Percentiles rank a stretch among this genome's conserved stretches.
These are phyloP conservation scores for Conus betulinus DNA, from an alignment of 1,140 invertebrate species.

Conservation along the genomic window DNA sequence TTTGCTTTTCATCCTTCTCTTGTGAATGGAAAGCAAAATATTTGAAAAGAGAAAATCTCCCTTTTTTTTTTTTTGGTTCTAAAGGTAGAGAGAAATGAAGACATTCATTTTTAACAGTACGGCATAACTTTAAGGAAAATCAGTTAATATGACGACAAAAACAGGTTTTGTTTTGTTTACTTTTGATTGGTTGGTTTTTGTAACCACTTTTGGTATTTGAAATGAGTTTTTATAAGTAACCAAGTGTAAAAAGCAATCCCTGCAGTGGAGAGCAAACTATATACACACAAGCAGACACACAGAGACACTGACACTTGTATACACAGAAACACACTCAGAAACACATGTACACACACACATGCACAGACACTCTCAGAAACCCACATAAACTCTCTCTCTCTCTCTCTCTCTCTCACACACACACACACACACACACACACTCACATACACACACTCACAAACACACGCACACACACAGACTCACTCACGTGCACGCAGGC, in stretches of 20 bases:
- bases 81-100: neutral
- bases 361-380: neutral
- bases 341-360: too few relatives aligned
- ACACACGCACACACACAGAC: neutral
- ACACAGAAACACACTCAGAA: neutral
- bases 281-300: too few relatives aligned
- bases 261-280: too few relatives aligned
- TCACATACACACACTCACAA: neutral
- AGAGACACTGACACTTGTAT: neutral
- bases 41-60: neutral
- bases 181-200: too few relatives aligned
- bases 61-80: neutral
- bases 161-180: too few relatives aligned
- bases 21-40: neutral
- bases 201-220: too few relatives aligned
- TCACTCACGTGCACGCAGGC: neutral
- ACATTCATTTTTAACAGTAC: neutral
- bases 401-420: neutral
- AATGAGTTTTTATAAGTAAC: too few relatives aligned
- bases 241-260: too few relatives aligned
- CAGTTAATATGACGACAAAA: neutral
- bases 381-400: too few relatives aligned
- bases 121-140: neutral
- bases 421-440: constrained; percentile 7
- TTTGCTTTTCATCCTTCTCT: neutral